These are phyloP conservation scores for Eustalomyia histrio DNA, from an alignment of 2,888 invertebrate genomes.

Conservation along the genomic window DNA sequence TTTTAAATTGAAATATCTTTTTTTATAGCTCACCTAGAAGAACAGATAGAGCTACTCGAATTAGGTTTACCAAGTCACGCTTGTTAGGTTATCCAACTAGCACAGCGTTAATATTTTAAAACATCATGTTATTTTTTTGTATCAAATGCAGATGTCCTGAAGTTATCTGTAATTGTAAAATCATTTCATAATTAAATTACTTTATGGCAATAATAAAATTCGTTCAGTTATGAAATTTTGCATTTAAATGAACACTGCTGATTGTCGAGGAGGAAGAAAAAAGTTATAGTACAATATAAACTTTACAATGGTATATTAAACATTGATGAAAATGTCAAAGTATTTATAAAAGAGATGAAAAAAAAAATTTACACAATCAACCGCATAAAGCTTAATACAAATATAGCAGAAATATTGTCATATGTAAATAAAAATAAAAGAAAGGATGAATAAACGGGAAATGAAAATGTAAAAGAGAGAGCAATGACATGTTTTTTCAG, in stretches of 20 bases:
- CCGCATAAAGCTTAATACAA: neutral
- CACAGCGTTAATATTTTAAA: too few relatives aligned
- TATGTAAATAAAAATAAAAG: neutral
- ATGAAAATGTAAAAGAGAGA: constrained; percentile 5
- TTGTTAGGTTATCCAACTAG: too few relatives aligned
- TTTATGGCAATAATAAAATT: constrained; percentile 9
- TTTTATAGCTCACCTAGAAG: too few relatives aligned
- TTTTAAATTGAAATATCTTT: too few relatives aligned
- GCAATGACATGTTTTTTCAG: constrained; percentile 19
- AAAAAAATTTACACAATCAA: neutral
- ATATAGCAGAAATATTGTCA: neutral
- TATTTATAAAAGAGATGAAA: neutral
- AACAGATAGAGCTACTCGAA: too few relatives aligned
- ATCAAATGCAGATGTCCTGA: neutral
- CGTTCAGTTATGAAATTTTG: neutral
- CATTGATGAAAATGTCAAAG: constrained; percentile 34
- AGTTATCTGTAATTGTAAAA: neutral
- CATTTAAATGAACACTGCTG: constrained; percentile 10
- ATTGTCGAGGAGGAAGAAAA: neutral
- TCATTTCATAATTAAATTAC: constrained; percentile 7
- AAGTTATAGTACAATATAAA: constrained; percentile 7
- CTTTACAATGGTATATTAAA: constrained; percentile 28
- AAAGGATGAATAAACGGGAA: neutral
- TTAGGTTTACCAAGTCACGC: too few relatives aligned
- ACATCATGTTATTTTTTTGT: too few relatives aligned